Conservation (phyloP, 2,797 vertebrate species). For the Enteromius mattozi region DNA sequence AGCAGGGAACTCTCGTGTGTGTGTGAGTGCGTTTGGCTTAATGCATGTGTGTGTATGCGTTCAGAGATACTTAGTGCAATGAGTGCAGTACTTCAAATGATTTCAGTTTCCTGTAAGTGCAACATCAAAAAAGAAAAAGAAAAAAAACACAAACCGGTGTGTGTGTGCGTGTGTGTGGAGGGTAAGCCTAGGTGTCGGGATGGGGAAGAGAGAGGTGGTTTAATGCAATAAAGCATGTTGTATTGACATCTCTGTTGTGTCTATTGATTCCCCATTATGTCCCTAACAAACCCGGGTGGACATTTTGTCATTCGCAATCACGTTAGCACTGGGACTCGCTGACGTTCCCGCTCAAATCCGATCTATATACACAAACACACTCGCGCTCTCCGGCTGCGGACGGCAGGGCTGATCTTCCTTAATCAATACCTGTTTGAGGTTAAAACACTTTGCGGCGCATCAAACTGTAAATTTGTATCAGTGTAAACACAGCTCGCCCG, state of each 20-base stretch:
- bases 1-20: slow-evolving; percentile 12
- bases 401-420: slow-evolving; percentile 72
- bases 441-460: slow-evolving; percentile 78
- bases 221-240: slow-evolving; percentile 86
- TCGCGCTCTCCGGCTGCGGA: slow-evolving; percentile 40
- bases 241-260: slow-evolving; percentile 88
- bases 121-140: slow-evolving; percentile 24
- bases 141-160: neutral
- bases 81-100: slow-evolving; percentile 35
- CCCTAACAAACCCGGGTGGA: slow-evolving; percentile 85
- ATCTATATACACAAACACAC: slow-evolving; percentile 68
- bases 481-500: slow-evolving; percentile 53
- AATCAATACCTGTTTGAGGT: slow-evolving; percentile 81
- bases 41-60: slow-evolving; percentile 28
- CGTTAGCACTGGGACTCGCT: slow-evolving; percentile 78
- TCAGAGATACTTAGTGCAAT: slow-evolving; percentile 25
- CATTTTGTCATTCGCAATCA: slow-evolving; percentile 86
- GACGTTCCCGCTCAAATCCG: slow-evolving; percentile 72
- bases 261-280: slow-evolving; percentile 87
- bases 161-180: slow-evolving; percentile 45
- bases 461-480: slow-evolving; percentile 72
- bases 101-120: slow-evolving; percentile 37
- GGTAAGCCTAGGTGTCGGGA: slow-evolving; percentile 59
- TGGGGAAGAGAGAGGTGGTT: slow-evolving; percentile 74
- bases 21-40: slow-evolving; percentile 33